These are phyloP conservation scores for Pipistrellus nathusii DNA, from an alignment of 2,797 vertebrate species.

Conservation along the genomic window DNA sequence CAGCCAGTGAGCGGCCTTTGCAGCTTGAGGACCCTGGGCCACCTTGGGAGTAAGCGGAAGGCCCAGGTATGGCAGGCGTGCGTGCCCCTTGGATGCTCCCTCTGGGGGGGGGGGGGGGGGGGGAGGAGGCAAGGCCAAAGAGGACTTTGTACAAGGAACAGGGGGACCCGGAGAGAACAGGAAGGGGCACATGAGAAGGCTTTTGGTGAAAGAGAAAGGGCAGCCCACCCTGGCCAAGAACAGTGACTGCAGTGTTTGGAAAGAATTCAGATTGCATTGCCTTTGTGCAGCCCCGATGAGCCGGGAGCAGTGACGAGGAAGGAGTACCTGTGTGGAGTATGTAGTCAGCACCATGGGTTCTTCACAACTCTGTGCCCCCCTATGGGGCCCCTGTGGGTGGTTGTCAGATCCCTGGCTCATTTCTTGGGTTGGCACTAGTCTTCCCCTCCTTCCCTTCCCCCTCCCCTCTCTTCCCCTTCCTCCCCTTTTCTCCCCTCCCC, in stretches of 20 bases:
- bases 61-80: background rate
- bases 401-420: background rate
- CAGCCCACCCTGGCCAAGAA: rapidly evolving
- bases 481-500: too few species aligned
- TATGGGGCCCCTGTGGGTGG: background rate
- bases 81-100: rapidly evolving
- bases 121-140: background rate
- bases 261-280: rapidly evolving
- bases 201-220: background rate
- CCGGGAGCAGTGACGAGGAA: too few species aligned
- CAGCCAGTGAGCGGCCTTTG: background rate
- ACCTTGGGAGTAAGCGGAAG: rapidly evolving
- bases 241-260: rapidly evolving
- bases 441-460: too few species aligned
- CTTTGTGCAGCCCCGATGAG: rapidly evolving
- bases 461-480: too few species aligned
- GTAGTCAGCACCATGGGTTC: background rate
- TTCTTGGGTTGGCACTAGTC: background rate
- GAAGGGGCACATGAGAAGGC: rapidly evolving
- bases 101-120: background rate
- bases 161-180: background rate
- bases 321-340: background rate
- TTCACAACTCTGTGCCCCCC: too few species aligned
- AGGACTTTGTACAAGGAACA: too few species aligned
- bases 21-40: rapidly evolving